A percentile compares a stretch with the other conserved stretches of the same genome.
Evolutionary conservation across 1,140 invertebrate species (phyloP).

Genomic region (Megathymus violae): DNA sequence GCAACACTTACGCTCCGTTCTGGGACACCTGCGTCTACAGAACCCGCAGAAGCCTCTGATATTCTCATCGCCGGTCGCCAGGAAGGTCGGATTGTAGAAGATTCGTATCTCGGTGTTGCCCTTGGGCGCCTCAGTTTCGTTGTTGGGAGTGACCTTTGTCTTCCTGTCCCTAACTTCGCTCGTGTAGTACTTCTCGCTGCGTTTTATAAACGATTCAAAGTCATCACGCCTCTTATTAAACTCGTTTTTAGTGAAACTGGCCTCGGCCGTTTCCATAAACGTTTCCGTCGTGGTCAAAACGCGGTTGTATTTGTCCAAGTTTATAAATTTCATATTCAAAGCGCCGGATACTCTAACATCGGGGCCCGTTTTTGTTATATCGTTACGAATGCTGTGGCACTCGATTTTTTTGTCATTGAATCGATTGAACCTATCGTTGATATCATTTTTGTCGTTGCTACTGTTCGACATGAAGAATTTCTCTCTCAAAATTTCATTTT

Average conservation of each 20-base stretch:
- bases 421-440: constrained; percentile 66
- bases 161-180: constrained; percentile 60
- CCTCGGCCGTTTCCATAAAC: constrained; percentile 63
- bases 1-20: constrained; percentile 66
- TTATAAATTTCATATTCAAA: constrained; percentile 72
- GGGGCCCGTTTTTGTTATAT: constrained; percentile 64
- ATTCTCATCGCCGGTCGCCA: constrained; percentile 43
- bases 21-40: constrained; percentile 60
- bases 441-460: constrained; percentile 65
- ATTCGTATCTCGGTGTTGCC: constrained; percentile 78
- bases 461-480: constrained; percentile 67
- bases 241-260: constrained; percentile 73
- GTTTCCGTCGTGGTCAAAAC: constrained; percentile 72
- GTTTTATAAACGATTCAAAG: constrained; percentile 77
- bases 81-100: constrained; percentile 80
- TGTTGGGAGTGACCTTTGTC: constrained; percentile 59
- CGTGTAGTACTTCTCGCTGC: constrained; percentile 78
- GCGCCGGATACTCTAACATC: constrained; percentile 68
- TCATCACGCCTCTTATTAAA: constrained; percentile 56
- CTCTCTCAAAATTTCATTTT: constrained; percentile 69
- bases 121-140: constrained; percentile 45
- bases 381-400: constrained; percentile 75
- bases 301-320: constrained; percentile 72
- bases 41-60: constrained; percentile 62
- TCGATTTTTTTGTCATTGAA: constrained; percentile 76